Percentiles rank a stretch among this genome's conserved stretches.
These are phyloP conservation scores for Antennarius striatus DNA, from an alignment of 2,113 vertebrate genomes.

Conservation along the genomic window DNA sequence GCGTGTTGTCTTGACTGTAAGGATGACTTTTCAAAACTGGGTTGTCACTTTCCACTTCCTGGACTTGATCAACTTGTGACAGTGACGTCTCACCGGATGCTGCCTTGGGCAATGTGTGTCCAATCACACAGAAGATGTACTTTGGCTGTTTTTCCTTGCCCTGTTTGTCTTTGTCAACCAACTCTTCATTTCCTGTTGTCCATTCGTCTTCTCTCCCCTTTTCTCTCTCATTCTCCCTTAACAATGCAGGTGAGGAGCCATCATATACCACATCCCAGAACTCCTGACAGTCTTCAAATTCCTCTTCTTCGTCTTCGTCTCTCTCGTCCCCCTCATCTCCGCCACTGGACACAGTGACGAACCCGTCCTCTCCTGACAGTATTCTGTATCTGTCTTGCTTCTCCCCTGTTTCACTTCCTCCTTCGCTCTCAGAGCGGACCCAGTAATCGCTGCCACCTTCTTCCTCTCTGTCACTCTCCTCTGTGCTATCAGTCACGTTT, in stretches of 20 bases:
- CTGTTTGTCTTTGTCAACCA: constrained; percentile 12
- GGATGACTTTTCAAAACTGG: constrained; percentile 20
- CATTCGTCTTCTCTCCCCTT: constrained; percentile 10
- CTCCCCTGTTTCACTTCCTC: constrained; percentile 61
- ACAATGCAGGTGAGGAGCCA: constrained; percentile 14
- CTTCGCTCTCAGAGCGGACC: constrained; percentile 39
- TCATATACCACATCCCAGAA: constrained; percentile 54
- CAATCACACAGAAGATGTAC: constrained; percentile 57
- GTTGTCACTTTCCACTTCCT: constrained; percentile 31
- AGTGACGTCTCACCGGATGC: constrained; percentile 16
- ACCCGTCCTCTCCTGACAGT: constrained; percentile 67
- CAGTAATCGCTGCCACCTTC: constrained; percentile 32
- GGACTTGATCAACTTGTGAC: constrained; percentile 31
- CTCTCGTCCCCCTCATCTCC: constrained; percentile 63
- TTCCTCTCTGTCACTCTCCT: constrained; percentile 65
- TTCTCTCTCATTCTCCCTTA: constrained; percentile 27
- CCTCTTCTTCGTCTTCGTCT: constrained; percentile 64
- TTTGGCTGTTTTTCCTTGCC: constrained; percentile 29
- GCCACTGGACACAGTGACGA: constrained; percentile 74
- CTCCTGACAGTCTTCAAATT: constrained; percentile 73
- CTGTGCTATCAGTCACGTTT: constrained; percentile 39
- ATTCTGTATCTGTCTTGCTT: constrained; percentile 51
- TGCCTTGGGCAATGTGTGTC: constrained; percentile 57
- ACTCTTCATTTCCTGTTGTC: constrained; percentile 13
- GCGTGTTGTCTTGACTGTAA: constrained; percentile 15